Percentiles rank a stretch among this genome's conserved stretches.
Conservation (phyloP, 2,888 invertebrate species). For the Dromius quadrimaculatus region DNA sequence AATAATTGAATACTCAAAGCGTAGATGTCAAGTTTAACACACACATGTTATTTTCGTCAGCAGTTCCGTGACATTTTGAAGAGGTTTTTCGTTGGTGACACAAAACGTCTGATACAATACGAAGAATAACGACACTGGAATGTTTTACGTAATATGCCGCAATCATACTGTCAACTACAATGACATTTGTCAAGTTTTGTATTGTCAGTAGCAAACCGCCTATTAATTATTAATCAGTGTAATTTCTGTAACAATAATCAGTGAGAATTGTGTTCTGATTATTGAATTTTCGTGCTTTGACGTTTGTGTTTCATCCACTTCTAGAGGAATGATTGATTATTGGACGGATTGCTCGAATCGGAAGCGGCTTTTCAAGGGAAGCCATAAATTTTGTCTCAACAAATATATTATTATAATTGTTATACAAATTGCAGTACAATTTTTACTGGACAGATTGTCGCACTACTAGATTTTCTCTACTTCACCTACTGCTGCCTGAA, state of each 20-base stretch:
- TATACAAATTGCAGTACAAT: too few species aligned
- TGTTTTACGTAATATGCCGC: conserved; percentile 25
- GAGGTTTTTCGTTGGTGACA: not conserved
- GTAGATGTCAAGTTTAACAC: conserved; percentile 30
- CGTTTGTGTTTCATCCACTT: too few species aligned
- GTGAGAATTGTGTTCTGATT: conserved; percentile 3
- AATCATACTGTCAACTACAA: conserved; percentile 38
- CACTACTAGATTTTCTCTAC: too few species aligned
- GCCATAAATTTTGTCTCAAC: too few species aligned
- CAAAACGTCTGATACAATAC: not conserved
- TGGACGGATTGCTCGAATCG: too few species aligned
- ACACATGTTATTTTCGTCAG: conserved; percentile 29
- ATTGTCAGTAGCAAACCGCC: conserved; percentile 9
- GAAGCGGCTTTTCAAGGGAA: too few species aligned
- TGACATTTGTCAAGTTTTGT: conserved; percentile 35
- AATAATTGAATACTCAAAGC: conserved; percentile 34
- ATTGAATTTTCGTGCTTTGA: too few species aligned
- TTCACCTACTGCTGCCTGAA: too few species aligned
- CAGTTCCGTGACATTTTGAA: conserved; percentile 19
- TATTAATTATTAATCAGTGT: conserved; percentile 36
- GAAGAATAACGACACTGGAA: conserved; percentile 29
- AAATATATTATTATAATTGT: too few species aligned
- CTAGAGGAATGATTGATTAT: too few species aligned
- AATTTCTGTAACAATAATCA: conserved; percentile 18
- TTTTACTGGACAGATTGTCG: too few species aligned